A percentile compares a stretch with the other conserved stretches of the same genome.
Conservation (phyloP, 2,797 vertebrate species). For the Nannoperca australis region DNA sequence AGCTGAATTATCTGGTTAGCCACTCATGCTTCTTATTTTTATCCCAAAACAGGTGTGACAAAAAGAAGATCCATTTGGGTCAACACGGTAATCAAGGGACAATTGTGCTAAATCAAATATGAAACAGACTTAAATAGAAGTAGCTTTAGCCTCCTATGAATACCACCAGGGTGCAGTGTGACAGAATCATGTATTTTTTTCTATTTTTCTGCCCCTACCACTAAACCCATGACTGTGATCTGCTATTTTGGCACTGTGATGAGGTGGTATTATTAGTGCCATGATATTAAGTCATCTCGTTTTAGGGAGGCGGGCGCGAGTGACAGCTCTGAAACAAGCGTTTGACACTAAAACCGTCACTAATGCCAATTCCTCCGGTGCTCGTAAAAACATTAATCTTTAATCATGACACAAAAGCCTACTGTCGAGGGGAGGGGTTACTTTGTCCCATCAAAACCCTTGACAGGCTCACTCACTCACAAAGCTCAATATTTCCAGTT, state of each 20-base stretch:
- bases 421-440: slow-evolving; percentile 53
- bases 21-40: slow-evolving; percentile 3
- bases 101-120: slow-evolving; percentile 49
- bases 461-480: slow-evolving; percentile 47
- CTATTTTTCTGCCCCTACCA: slow-evolving; percentile 30
- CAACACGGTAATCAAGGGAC: slow-evolving; percentile 30
- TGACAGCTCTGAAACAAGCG: slow-evolving; percentile 78
- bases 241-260: slow-evolving; percentile 66
- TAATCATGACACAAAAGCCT: slow-evolving; percentile 79
- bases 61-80: not conserved
- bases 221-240: slow-evolving; percentile 61
- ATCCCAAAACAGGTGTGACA: slow-evolving; percentile 4
- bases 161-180: slow-evolving; percentile 27
- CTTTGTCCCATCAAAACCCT: slow-evolving; percentile 50
- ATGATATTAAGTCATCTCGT: slow-evolving; percentile 76
- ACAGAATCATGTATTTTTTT: slow-evolving; percentile 48
- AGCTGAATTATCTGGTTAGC: slow-evolving; percentile 3
- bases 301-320: slow-evolving; percentile 62
- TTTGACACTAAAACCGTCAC: slow-evolving; percentile 80
- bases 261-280: slow-evolving; percentile 71
- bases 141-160: slow-evolving; percentile 36
- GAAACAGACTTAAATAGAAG: slow-evolving; percentile 45
- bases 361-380: slow-evolving; percentile 79
- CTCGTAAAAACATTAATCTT: slow-evolving; percentile 77
- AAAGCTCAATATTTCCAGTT: slow-evolving; percentile 37